Conservation (phyloP, 2,797 vertebrate species). For the Molossus molossus region DNA sequence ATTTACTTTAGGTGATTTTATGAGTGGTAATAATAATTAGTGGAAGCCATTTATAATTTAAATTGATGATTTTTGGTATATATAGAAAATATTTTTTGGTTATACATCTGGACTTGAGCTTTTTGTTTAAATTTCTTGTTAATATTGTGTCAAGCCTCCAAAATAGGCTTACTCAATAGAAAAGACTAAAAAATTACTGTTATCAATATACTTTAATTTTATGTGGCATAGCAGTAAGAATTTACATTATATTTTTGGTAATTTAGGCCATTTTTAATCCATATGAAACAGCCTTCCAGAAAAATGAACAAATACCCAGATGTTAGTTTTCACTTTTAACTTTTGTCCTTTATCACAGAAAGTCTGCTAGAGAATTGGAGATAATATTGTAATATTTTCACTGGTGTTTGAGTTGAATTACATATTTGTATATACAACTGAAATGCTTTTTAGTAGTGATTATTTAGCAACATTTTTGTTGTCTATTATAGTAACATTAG, state of each 20-base stretch:
- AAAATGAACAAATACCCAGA: not conserved
- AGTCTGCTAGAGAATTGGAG: conserved; percentile 65
- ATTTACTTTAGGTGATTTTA: conserved; percentile 71
- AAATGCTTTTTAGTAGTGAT: conserved; percentile 60
- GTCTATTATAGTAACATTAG: conserved; percentile 18
- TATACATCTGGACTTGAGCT: conserved; percentile 36
- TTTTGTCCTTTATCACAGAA: conserved; percentile 59
- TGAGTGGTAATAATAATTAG: conserved; percentile 58
- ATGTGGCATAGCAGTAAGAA: conserved; percentile 45
- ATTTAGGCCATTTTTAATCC: conserved; percentile 60
- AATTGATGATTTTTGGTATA: conserved; percentile 65
- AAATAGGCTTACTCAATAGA: conserved; percentile 50
- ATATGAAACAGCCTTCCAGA: conserved; percentile 58
- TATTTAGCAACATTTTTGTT: conserved; percentile 37
- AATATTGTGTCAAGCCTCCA: conserved; percentile 18
- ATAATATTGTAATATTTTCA: conserved; percentile 68
- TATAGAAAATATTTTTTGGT: conserved; percentile 58
- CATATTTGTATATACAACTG: conserved; percentile 69
- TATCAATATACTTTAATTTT: conserved; percentile 61
- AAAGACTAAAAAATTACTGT: conserved; percentile 55
- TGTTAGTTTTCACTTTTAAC: not conserved
- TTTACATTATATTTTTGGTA: conserved; percentile 54
- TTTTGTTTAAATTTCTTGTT: conserved; percentile 64
- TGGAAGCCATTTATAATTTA: conserved; percentile 72
- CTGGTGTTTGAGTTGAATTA: conserved; percentile 62